These are phyloP conservation scores for Tokudaia tokunoshimensis DNA, from an alignment of 2,797 vertebrate species.

Conservation along the genomic window DNA sequence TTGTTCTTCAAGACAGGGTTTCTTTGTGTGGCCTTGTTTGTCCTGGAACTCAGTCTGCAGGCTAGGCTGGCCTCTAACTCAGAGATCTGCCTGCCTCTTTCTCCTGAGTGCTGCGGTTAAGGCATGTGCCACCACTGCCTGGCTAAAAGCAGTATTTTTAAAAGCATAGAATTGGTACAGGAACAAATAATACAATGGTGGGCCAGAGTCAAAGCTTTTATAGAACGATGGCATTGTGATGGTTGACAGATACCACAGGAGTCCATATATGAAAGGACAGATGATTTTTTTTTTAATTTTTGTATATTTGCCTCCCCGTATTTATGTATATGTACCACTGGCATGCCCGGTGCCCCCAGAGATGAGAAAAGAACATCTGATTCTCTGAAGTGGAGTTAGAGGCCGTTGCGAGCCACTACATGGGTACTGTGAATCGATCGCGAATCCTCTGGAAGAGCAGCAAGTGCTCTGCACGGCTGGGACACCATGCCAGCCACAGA, in stretches of 20 bases:
- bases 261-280: not conserved
- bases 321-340: not conserved
- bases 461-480: too few relatives aligned
- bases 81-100: not conserved
- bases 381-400: not conserved
- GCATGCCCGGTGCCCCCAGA: not conserved
- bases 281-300: not conserved
- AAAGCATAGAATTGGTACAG: not conserved
- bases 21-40: not conserved
- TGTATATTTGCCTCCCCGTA: not conserved
- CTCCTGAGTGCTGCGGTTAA: not conserved
- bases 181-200: not conserved
- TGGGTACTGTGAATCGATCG: not conserved
- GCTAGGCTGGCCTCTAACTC: not conserved
- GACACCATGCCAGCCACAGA: too few relatives aligned
- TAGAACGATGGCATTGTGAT: fast-evolving
- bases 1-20: not conserved
- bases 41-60: not conserved
- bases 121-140: too few relatives aligned
- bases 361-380: not conserved
- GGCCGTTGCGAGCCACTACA: too few relatives aligned
- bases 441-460: not conserved
- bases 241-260: not conserved
- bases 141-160: not conserved
- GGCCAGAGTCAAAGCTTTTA: not conserved